phyloP scores from a whole-genome alignment of 2,797 vertebrate species.

The Echiichthys vipera region DNA sequence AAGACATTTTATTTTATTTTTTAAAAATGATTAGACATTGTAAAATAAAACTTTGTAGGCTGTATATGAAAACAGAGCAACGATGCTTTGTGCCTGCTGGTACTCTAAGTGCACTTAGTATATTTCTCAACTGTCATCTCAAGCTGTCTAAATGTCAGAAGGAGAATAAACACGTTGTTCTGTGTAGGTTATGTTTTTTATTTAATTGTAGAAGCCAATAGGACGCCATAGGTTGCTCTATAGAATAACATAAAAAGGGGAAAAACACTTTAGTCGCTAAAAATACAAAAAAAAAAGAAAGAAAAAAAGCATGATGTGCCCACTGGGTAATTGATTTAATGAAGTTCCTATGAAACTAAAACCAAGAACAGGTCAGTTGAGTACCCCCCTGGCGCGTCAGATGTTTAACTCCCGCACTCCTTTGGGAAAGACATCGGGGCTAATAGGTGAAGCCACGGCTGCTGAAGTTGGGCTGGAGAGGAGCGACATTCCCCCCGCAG shows the following conservation, averaged over 20 bases:
- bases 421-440: constrained; percentile 91
- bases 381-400: constrained; percentile 82
- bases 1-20: background rate
- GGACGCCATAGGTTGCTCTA: background rate
- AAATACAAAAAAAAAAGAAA: too few relatives aligned
- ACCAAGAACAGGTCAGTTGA: constrained; percentile 89
- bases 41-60: too few relatives aligned
- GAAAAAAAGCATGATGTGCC: constrained; percentile 91
- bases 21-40: background rate
- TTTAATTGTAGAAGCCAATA: constrained; percentile 17
- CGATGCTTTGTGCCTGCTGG: background rate
- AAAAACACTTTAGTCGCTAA: constrained; percentile 40
- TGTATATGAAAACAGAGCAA: background rate
- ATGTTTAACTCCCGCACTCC: constrained; percentile 90
- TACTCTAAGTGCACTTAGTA: background rate
- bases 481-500: constrained; percentile 57
- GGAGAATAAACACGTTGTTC: constrained; percentile 14
- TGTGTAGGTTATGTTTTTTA: constrained; percentile 33
- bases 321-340: constrained; percentile 95
- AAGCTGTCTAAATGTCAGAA: constrained; percentile 45
- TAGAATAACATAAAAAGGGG: background rate
- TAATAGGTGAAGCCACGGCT: constrained; percentile 93
- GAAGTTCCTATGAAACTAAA: constrained; percentile 94
- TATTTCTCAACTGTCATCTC: too few relatives aligned
- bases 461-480: constrained; percentile 80